Base-by-base conservation (phyloP, 2,888 invertebrate genomes). In the Calameuta idolon region DNA sequence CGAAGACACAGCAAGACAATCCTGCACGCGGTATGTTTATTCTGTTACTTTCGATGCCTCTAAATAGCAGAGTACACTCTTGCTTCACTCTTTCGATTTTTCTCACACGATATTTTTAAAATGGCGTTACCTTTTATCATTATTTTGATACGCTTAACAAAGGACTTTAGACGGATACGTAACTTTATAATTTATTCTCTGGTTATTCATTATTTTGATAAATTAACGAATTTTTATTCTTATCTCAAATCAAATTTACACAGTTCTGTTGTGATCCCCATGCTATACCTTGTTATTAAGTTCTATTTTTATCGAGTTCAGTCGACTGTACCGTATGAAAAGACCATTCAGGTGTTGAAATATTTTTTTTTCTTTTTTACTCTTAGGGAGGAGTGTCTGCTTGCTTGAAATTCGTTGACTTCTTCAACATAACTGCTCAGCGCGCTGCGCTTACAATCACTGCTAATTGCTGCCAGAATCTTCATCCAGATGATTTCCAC, bases 371-470 rank as follows among this genome's bases (percentile, higher is more conserved):
- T 55, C 4, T 55, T 55, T 55, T 55, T 55, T 71, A 33, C 12
- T 92, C 93, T 78, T 92, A 97, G 97, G 95, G 97, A 84, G 99
- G 99, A 40, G 98, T 99, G 4, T 96, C 98, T 9, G 98, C 99
- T 3, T 99, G 99, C 91, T 94, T 99, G 84, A 98, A 96, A 89
- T 99, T 97, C 91, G 94, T 99, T 90, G 99, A 99, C 91, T 99
- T 99, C 94, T 99, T 99, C 93, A 98, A 99, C 74, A 98, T 99
- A 88, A 97, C 97, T 89, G 99, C 99, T 23, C 99, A 99, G 92
- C 95, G 99, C 68, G 97, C 98, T 74, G 99, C 99, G 3, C 93
- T 99, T 77, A 97, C 98, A 34, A 97, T 99, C 84, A 98, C 99
- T 0, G 98, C 99, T 78, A 99, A 99, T 92, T 99, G 99, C 92